phyloP scores from a whole-genome alignment of 2,888 invertebrate species.

The Lasioglossum zephyrum region DNA sequence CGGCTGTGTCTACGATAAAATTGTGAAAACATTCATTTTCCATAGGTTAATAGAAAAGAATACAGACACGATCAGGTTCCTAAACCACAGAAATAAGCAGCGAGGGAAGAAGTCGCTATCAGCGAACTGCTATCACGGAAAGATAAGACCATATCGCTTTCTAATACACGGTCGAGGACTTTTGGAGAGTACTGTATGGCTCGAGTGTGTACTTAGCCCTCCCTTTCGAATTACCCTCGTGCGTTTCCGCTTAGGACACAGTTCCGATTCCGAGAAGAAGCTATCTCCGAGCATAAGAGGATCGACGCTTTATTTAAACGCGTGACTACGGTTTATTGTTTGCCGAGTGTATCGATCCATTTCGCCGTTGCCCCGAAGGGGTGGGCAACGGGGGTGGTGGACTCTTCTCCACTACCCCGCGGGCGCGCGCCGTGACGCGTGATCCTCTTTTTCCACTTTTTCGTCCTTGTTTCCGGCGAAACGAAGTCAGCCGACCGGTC shows the following conservation, averaged over 20 bases:
- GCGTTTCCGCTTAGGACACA: slow-evolving; percentile 30
- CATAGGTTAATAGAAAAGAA: background rate
- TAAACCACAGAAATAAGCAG: background rate
- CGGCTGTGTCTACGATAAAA: no score
- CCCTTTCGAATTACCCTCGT: slow-evolving; percentile 29
- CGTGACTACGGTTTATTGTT: slow-evolving; percentile 50
- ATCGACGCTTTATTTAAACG: slow-evolving; percentile 47
- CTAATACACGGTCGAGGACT: background rate
- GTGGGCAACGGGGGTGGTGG: background rate
- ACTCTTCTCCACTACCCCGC: background rate
- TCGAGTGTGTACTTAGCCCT: slow-evolving; percentile 70
- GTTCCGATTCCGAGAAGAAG: slow-evolving; percentile 33
- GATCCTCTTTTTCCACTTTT: slow-evolving; percentile 1
- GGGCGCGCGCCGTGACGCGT: background rate
- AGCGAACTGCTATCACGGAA: background rate
- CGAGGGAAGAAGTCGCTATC: background rate
- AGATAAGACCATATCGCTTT: background rate
- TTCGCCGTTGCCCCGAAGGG: slow-evolving; percentile 7
- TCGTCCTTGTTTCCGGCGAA: background rate
- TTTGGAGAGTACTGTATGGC: slow-evolving; percentile 26
- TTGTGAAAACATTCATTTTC: background rate
- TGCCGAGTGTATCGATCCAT: slow-evolving; percentile 41
- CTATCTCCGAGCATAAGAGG: slow-evolving; percentile 10
- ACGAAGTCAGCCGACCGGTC: slow-evolving; percentile 34
- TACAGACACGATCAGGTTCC: background rate